Evolutionary conservation across 2,888 invertebrate genomes (phyloP).

Genomic region (Tyria jacobaeae): DNA sequence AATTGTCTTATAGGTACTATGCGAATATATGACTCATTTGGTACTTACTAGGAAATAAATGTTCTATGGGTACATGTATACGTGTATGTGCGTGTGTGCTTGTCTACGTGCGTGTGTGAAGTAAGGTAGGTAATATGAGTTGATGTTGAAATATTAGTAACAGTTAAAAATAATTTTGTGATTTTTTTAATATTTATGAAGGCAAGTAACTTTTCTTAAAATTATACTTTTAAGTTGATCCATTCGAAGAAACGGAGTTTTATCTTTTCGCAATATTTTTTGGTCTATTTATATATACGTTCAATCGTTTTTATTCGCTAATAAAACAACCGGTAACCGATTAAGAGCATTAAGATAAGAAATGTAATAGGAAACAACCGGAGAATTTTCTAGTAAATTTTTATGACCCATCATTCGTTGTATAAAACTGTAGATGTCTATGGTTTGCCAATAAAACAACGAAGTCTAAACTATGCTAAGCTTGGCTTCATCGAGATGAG

Average conservation of each 20-base stretch:
- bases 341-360: conserved; percentile 7
- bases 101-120: too few relatives aligned
- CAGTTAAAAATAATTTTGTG: background rate
- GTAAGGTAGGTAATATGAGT: too few relatives aligned
- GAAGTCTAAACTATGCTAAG: conserved; percentile 39
- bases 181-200: background rate
- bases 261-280: background rate
- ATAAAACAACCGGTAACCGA: conserved; percentile 1
- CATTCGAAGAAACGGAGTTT: background rate
- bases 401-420: conserved; percentile 36
- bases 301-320: background rate
- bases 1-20: conserved; percentile 48
- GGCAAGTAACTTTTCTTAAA: background rate
- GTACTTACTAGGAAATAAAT: background rate
- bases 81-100: too few relatives aligned
- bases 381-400: conserved; percentile 30
- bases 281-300: background rate
- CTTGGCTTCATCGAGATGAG: conserved; percentile 40
- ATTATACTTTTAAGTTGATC: background rate
- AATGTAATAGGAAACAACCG: conserved; percentile 18
- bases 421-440: conserved; percentile 34
- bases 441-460: conserved; percentile 44
- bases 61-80: background rate
- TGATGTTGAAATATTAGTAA: background rate
- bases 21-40: conserved; percentile 28